Percentiles rank a stretch among this genome's conserved stretches.
Conservation (phyloP, 2,797 vertebrate species). For the Lepilemur septentrionalis region DNA sequence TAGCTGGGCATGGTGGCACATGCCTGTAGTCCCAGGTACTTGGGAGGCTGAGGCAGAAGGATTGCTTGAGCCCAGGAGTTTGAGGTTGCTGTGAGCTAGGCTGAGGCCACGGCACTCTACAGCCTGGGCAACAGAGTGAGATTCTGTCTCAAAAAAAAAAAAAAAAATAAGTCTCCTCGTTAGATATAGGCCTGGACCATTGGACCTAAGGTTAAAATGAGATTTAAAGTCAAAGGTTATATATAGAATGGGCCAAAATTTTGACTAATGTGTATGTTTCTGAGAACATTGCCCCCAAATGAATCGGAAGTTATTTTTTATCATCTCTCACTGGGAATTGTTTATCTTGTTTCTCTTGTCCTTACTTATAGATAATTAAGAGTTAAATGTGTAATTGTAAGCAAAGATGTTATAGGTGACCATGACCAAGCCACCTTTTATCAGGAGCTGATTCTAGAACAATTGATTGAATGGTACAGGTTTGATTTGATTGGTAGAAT, state of each 20-base stretch:
- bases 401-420: not conserved
- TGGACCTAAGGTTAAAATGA: not conserved
- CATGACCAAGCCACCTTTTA: not conserved
- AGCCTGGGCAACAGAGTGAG: too few relatives aligned
- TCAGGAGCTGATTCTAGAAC: not conserved
- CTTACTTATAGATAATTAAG: not conserved
- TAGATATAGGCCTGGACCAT: not conserved
- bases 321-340: not conserved
- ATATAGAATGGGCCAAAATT: not conserved
- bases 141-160: too few relatives aligned
- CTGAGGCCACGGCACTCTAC: too few relatives aligned
- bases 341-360: not conserved
- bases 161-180: not conserved
- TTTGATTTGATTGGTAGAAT: not conserved
- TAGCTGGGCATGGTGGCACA: too few relatives aligned
- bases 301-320: not conserved
- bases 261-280: not conserved
- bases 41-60: too few relatives aligned
- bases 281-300: not conserved
- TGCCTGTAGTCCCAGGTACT: too few relatives aligned
- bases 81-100: too few relatives aligned
- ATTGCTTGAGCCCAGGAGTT: too few relatives aligned
- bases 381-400: not conserved
- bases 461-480: not conserved
- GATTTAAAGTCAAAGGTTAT: not conserved